Base-by-base conservation (phyloP, 1,140 invertebrate species). In the Neuroterus valhalla region DNA sequence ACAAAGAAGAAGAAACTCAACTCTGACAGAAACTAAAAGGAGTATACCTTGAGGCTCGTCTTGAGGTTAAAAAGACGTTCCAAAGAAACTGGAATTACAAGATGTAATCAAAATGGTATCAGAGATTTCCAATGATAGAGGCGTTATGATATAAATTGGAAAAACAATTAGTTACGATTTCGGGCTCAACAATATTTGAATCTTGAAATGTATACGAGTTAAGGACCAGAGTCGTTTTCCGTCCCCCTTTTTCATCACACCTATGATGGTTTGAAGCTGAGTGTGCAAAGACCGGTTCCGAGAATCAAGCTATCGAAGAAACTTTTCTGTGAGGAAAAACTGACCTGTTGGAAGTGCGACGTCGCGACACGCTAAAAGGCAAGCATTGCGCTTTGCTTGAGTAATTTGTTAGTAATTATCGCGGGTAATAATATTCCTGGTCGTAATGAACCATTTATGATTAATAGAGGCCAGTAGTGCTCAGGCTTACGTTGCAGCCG, bases 371-470 rank as follows among this genome's bases (percentile, higher is more conserved):
- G 68, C 67, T 68, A 70, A 71, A 71, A 62, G 23, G 26, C 45
- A 66, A 70, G 6, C n/a, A 71, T 83, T 78, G 78, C 75, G 78
- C 78, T 80, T 76, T 79, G 68, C 76, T 80, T 82, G 80, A 79
- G 77, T 82, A 86, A 87, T 88, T 87, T 86, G 78, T 77, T 78
- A 81, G 81, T 85, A 87, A 88, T 88, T 87, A 87, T 84, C 85
- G 77, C 77, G 79, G 81, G 72, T 79, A 85, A 86, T 83, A 86
- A 88, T 89, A 88, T 84, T 85, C 82, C 78, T 84, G 76, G 77
- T 78, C 79, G 85, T 86, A 86, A 88, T 84, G 87, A 87, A 85
- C 85, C 85, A 88, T 89, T 89, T 87, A 84, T 88, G 88, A 89
- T 89, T 89, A 89, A 89, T 89, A 88, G 86, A 88, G 86, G 83